These are phyloP conservation scores for Syncerus caffer DNA, from an alignment of 2,797 vertebrate genomes.

Conservation along the genomic window DNA sequence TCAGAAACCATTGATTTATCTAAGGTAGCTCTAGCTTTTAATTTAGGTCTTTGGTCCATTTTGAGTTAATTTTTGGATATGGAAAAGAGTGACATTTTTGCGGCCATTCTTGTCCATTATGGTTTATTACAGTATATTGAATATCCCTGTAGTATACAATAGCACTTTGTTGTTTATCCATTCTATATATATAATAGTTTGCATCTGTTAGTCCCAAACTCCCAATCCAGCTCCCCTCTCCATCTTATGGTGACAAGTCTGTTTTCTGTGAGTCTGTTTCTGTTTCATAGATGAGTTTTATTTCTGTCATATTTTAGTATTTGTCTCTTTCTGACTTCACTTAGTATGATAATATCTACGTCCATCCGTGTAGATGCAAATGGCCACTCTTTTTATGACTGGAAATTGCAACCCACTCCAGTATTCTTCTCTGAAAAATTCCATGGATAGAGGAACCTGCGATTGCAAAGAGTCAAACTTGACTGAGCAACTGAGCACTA, in stretches of 20 bases:
- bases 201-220: neutral
- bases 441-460: neutral
- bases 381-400: neutral
- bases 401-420: neutral
- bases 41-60: neutral
- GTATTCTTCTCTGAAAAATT: neutral
- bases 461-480: neutral
- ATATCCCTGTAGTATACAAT: neutral
- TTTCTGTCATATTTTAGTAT: neutral
- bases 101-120: neutral
- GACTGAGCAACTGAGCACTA: neutral
- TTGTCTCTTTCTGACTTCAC: neutral
- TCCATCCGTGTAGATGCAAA: neutral
- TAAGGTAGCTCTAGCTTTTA: neutral
- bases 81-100: neutral
- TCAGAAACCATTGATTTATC: neutral
- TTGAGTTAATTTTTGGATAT: neutral
- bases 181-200: neutral
- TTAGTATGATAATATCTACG: neutral
- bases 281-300: neutral
- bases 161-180: neutral
- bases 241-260: neutral
- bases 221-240: neutral
- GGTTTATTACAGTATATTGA: neutral
- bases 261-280: neutral